Evolutionary conservation across 2,113 vertebrate species (phyloP).

Genomic region (Upupa epops): DNA sequence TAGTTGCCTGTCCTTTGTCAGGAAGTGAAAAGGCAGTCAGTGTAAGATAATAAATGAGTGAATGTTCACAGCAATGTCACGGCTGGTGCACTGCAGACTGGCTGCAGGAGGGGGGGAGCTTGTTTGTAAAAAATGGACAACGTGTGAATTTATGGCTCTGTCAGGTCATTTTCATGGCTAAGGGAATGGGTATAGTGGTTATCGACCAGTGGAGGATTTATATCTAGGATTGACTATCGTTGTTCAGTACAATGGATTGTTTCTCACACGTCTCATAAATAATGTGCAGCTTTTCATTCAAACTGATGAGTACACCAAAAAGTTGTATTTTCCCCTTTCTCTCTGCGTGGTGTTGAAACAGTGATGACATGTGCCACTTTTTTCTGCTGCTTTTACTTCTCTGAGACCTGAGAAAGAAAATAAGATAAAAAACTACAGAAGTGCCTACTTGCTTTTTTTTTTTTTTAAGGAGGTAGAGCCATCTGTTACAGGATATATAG

Average conservation of each 20-base stretch:
- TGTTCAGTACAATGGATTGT: slow-evolving; percentile 43
- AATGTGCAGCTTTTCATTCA: slow-evolving; percentile 41
- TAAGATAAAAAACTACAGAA: slow-evolving; percentile 8
- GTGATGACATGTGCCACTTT: slow-evolving; percentile 20
- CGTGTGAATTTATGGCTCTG: slow-evolving; percentile 53
- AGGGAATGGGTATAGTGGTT: slow-evolving; percentile 43
- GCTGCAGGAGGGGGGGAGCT: background rate
- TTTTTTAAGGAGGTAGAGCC: background rate
- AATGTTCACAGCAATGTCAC: slow-evolving; percentile 26
- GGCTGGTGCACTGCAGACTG: background rate
- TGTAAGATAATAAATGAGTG: slow-evolving; percentile 28
- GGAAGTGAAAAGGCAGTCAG: background rate
- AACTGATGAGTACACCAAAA: slow-evolving; percentile 40
- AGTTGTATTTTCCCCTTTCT: slow-evolving; percentile 38
- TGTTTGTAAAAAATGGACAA: slow-evolving; percentile 51
- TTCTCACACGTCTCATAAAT: slow-evolving; percentile 27
- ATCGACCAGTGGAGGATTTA: slow-evolving; percentile 62
- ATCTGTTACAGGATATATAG: slow-evolving; percentile 12
- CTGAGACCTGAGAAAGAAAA: background rate
- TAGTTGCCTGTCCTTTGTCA: background rate
- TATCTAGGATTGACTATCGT: slow-evolving; percentile 35
- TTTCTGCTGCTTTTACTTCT: slow-evolving; percentile 17
- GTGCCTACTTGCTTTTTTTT: background rate
- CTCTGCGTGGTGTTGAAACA: slow-evolving; percentile 3
- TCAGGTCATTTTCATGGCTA: slow-evolving; percentile 44